These are phyloP conservation scores for Leptopilina syphax DNA, from an alignment of 2,888 invertebrate genomes.

Conservation along the genomic window DNA sequence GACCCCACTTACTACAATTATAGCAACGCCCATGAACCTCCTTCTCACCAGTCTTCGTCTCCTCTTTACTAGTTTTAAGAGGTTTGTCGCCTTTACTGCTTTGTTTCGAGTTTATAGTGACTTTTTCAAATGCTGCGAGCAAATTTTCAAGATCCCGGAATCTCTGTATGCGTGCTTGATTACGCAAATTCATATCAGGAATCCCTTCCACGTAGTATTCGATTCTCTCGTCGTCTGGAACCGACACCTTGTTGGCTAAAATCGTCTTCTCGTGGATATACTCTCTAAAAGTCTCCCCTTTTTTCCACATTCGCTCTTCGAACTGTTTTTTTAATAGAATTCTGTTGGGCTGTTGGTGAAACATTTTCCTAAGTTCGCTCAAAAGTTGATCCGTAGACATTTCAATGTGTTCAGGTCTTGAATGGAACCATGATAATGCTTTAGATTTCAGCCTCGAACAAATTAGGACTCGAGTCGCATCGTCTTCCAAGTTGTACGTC, in stretches of 20 bases:
- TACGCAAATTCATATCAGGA: no score
- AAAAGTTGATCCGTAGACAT: slow-evolving; percentile 37
- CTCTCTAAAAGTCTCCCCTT: no score
- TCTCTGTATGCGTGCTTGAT: slow-evolving; percentile 43
- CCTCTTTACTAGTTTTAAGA: not conserved
- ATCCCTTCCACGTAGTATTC: no score
- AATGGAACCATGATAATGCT: slow-evolving; percentile 46
- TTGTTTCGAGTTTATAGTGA: not conserved
- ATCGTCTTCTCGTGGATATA: no score
- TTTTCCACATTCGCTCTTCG: no score
- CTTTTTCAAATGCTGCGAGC: slow-evolving; percentile 37
- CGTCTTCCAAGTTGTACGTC: slow-evolving; percentile 18
- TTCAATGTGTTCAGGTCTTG: slow-evolving; percentile 41
- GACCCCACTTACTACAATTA: slow-evolving; percentile 36
- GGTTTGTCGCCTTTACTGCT: not conserved
- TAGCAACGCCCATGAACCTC: slow-evolving; percentile 15
- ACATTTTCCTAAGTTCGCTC: slow-evolving; percentile 41
- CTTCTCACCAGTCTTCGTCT: not conserved
- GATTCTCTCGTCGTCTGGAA: no score
- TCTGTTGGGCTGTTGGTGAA: slow-evolving; percentile 20
- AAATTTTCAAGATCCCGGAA: not conserved
- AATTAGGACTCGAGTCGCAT: slow-evolving; percentile 13
- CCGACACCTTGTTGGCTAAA: no score
- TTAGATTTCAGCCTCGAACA: slow-evolving; percentile 33
- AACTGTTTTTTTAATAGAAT: no score